Evolutionary conservation across 1,140 invertebrate species (phyloP).

Genomic region (Hylaeus volcanicus): DNA sequence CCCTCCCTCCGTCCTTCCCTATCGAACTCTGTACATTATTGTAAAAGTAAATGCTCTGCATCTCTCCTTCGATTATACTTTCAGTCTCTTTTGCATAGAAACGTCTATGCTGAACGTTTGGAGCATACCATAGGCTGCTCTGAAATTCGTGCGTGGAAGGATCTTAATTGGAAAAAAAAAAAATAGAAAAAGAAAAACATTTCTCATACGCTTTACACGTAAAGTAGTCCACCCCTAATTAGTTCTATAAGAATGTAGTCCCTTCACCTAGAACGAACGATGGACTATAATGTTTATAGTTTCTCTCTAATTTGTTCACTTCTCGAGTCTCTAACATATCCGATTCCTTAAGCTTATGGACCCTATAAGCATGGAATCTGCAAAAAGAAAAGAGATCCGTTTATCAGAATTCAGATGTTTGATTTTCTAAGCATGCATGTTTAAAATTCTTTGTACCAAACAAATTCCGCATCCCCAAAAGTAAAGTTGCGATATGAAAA

Average conservation of each 20-base stretch:
- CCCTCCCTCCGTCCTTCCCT: conserved; percentile 40
- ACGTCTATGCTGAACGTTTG: conserved; percentile 71
- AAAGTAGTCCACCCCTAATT: conserved; percentile 64
- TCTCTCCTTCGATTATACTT: conserved; percentile 66
- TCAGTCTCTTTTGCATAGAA: conserved; percentile 72
- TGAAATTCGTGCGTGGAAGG: conserved; percentile 74
- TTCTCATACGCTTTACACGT: conserved; percentile 20
- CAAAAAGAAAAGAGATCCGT: conserved; percentile 33
- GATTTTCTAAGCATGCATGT: no score
- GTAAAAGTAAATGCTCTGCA: conserved; percentile 67
- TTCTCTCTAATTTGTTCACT: conserved; percentile 62
- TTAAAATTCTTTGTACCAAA: neutral
- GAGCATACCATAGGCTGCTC: conserved; percentile 72
- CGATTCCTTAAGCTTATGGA: conserved; percentile 75
- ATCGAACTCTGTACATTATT: conserved; percentile 60
- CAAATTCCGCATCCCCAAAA: neutral
- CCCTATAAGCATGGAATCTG: conserved; percentile 73
- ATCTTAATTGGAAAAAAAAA: conserved; percentile 69
- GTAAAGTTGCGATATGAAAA: no score
- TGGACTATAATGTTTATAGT: conserved; percentile 70
- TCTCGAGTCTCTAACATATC: conserved; percentile 71
- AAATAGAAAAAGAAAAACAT: neutral
- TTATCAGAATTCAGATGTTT: no score
- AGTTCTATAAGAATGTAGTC: conserved; percentile 73
- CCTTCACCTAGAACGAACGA: conserved; percentile 76